phyloP scores from a whole-genome alignment of 2,113 vertebrate genomes.

The Nibea coibor region DNA sequence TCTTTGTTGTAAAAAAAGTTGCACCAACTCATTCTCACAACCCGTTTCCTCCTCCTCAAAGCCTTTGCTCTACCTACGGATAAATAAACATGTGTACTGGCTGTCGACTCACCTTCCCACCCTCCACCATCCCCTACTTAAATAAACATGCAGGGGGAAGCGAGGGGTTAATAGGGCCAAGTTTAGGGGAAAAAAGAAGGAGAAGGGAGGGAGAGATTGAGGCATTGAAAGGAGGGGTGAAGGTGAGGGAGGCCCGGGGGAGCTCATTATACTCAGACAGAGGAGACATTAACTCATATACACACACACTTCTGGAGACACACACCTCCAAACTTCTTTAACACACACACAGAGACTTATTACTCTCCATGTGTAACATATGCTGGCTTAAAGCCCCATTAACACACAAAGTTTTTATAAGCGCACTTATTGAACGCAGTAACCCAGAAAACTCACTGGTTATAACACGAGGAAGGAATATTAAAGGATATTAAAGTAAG shows the following conservation, averaged over 20 bases:
- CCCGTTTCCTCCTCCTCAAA: constrained; percentile 35
- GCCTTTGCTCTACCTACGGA: constrained; percentile 31
- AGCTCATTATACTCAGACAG: constrained; percentile 80
- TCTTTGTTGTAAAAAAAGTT: constrained; percentile 1
- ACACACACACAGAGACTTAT: constrained; percentile 70
- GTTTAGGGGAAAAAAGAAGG: constrained; percentile 67
- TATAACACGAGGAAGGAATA: constrained; percentile 25
- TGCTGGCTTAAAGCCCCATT: constrained; percentile 67
- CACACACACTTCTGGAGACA: constrained; percentile 47
- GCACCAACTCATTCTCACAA: neutral
- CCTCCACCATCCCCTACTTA: constrained; percentile 42
- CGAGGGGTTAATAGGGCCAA: constrained; percentile 78
- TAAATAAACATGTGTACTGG: constrained; percentile 75
- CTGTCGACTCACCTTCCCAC: constrained; percentile 61
- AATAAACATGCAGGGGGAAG: constrained; percentile 73
- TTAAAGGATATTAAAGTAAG: constrained; percentile 17
- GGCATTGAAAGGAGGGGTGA: constrained; percentile 53
- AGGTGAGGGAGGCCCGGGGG: constrained; percentile 72
- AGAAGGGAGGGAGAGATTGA: constrained; percentile 47
- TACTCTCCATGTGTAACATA: constrained; percentile 63
- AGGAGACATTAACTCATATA: constrained; percentile 66
- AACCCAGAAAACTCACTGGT: constrained; percentile 53
- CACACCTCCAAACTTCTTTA: constrained; percentile 64
- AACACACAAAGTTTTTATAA: constrained; percentile 72
- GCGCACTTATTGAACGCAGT: constrained; percentile 60